Conservation (phyloP, 2,113 vertebrate genomes). For the Cinclus cinclus region DNA sequence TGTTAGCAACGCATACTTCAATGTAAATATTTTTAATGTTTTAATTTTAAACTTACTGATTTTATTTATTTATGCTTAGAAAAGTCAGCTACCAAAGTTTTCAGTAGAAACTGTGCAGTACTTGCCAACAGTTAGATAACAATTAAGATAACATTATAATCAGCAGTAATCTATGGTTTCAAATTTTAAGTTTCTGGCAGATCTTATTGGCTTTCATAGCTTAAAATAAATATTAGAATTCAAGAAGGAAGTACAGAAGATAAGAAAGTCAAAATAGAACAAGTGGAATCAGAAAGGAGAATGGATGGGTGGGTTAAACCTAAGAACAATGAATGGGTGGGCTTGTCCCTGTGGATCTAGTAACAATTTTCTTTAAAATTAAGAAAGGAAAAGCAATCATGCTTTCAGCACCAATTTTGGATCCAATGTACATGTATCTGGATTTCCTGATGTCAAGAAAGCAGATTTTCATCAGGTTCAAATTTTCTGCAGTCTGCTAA, state of each 20-base stretch:
- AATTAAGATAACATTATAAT: slow-evolving; percentile 9
- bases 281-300: slow-evolving; percentile 10
- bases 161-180: not conserved
- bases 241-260: slow-evolving; percentile 20
- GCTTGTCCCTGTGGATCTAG: not conserved
- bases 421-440: not conserved
- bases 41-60: not conserved
- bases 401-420: not conserved
- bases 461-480: not conserved
- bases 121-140: not conserved
- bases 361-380: not conserved
- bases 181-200: not conserved
- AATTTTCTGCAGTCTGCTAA: not conserved
- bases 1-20: not conserved
- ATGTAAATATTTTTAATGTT: not conserved
- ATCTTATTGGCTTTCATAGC: not conserved
- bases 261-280: slow-evolving; percentile 37
- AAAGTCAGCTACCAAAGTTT: not conserved
- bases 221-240: slow-evolving; percentile 26
- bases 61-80: not conserved
- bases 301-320: not conserved
- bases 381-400: not conserved
- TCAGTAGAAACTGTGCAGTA: not conserved
- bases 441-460: not conserved
- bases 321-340: slow-evolving; percentile 3